Percentiles rank a stretch among this genome's conserved stretches.
These are phyloP conservation scores for Bombus vancouverensis DNA, from an alignment of 1,140 invertebrate genomes.

Conservation along the genomic window DNA sequence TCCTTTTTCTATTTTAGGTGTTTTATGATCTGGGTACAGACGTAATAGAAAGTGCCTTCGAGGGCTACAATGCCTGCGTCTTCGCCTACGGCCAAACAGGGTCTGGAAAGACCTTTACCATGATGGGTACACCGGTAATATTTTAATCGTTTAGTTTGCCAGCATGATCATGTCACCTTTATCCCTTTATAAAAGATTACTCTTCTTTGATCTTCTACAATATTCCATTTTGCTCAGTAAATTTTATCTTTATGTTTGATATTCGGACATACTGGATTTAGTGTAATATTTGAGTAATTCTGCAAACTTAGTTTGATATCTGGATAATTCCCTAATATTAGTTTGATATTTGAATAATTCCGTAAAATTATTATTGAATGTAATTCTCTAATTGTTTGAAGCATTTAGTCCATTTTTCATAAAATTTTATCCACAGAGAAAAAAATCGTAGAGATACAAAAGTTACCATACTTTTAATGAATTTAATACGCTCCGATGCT, in stretches of 20 bases:
- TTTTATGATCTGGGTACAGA: conserved; percentile 94
- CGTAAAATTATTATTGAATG: neutral
- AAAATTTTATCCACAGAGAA: neutral
- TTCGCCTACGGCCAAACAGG: conserved; percentile 98
- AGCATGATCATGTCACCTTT: neutral
- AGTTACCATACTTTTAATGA: conserved; percentile 1
- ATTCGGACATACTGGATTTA: too few species aligned
- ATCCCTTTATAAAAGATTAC: neutral
- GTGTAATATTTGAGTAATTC: too few species aligned
- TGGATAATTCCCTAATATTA: neutral
- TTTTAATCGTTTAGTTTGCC: neutral
- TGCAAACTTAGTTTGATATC: too few species aligned
- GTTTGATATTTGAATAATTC: neutral
- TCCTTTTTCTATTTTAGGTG: conserved; percentile 83
- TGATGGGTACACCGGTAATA: conserved; percentile 95
- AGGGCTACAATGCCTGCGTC: conserved; percentile 98
- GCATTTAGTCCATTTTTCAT: neutral
- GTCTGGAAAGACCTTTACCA: conserved; percentile 98
- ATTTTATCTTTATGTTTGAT: neutral
- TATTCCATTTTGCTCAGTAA: neutral
- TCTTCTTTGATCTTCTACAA: too few species aligned
- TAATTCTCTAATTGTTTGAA: neutral
- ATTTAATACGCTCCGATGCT: conserved; percentile 6
- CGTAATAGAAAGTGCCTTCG: conserved; percentile 96
- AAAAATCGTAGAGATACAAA: neutral